Percentiles rank a stretch among this genome's conserved stretches.
phyloP scores from a whole-genome alignment of 2,113 vertebrate genomes.

The Salvelinus sp. region DNA sequence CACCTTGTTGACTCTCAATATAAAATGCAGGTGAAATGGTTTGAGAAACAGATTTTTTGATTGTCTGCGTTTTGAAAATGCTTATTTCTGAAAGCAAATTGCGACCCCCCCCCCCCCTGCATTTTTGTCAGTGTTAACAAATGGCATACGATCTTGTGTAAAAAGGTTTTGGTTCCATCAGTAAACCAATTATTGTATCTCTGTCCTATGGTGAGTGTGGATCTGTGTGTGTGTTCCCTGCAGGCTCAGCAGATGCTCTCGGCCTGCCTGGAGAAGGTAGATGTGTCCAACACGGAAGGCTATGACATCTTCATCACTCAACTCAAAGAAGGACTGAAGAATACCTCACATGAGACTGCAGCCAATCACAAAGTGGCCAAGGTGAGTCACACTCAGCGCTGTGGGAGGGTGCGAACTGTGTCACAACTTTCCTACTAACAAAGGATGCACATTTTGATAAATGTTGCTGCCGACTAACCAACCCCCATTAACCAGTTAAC shows the following conservation, averaged over 20 bases:
- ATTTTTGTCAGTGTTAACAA: no score
- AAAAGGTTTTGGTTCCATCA: no score
- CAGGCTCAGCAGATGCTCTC: constrained; percentile 96
- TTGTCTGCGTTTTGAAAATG: no score
- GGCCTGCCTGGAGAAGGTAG: constrained; percentile 95
- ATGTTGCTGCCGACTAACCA: no score
- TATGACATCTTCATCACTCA: constrained; percentile 96
- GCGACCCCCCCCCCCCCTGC: no score
- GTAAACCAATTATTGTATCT: neutral
- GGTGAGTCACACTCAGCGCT: constrained; percentile 71
- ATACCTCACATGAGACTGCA: constrained; percentile 98
- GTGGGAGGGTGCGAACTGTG: neutral
- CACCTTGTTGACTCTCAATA: no score
- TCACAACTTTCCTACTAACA: neutral
- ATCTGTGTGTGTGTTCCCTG: neutral
- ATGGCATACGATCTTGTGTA: no score
- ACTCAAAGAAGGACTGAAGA: constrained; percentile 98
- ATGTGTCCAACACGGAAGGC: constrained; percentile 93
- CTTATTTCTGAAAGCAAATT: no score
- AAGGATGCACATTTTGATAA: no score
- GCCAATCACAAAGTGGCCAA: constrained; percentile 99
- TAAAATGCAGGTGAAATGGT: no score
- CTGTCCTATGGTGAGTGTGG: constrained; percentile 18
- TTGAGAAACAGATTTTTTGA: no score
- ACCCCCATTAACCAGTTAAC: no score